phyloP scores from a whole-genome alignment of 2,113 vertebrate genomes.

The Pygoscelis antarcticus region DNA sequence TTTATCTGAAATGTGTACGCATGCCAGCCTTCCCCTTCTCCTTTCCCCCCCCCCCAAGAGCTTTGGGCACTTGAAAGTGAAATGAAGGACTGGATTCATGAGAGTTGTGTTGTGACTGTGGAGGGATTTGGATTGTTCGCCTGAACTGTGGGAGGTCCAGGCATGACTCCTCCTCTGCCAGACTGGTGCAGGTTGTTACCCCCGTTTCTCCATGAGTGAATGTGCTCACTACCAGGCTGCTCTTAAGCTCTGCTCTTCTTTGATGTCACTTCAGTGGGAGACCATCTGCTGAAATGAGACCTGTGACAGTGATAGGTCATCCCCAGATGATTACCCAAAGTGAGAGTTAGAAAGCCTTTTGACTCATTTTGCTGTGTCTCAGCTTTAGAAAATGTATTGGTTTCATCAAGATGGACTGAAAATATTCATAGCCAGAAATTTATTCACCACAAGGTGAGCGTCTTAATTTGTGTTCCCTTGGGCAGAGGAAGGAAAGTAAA shows the following conservation, averaged over 20 bases:
- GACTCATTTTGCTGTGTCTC: not conserved
- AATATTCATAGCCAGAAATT: not conserved
- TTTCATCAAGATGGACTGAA: not conserved
- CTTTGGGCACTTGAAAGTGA: not conserved
- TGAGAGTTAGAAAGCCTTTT: not conserved
- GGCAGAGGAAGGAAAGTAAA: not conserved
- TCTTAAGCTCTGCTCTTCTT: not conserved
- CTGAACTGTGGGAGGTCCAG: not conserved
- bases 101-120: not conserved
- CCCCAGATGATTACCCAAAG: not conserved
- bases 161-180: not conserved
- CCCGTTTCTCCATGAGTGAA: not conserved
- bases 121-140: not conserved
- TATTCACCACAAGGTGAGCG: not conserved
- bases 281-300: not conserved
- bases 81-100: not conserved
- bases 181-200: not conserved
- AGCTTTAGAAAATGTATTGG: not conserved
- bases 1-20: not conserved
- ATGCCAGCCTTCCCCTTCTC: not conserved
- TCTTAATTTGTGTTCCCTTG: not conserved
- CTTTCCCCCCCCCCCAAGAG: too few species aligned
- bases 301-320: not conserved
- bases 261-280: not conserved
- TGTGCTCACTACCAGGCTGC: not conserved